phyloP scores from a whole-genome alignment of 2,888 invertebrate genomes.

The Anthophora plumipes region DNA sequence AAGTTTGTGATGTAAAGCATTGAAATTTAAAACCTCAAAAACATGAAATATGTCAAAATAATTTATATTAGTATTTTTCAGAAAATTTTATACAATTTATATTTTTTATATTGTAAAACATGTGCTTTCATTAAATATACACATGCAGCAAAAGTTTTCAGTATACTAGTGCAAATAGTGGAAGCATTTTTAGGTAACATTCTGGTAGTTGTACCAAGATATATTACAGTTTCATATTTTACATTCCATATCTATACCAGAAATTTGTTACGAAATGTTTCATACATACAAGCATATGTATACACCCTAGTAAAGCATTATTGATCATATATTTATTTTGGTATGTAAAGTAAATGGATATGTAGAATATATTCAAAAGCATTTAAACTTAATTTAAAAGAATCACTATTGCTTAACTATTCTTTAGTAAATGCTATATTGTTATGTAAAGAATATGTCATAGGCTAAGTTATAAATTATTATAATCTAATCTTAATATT shows the following conservation, averaged over 20 bases:
- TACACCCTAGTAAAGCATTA: constrained; percentile 12
- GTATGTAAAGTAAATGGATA: constrained; percentile 1
- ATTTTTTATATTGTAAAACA: constrained; percentile 22
- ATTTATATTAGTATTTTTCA: background rate
- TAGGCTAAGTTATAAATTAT: too few species aligned
- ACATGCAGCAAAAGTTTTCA: constrained; percentile 19
- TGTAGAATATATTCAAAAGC: background rate
- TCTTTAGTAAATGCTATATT: too few species aligned
- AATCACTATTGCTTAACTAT: too few species aligned
- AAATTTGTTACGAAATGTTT: constrained; percentile 41
- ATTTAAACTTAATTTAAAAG: background rate
- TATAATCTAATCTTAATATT: too few species aligned
- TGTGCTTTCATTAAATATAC: constrained; percentile 13
- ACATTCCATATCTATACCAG: constrained; percentile 39
- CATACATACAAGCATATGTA: constrained; percentile 35
- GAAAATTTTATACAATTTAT: background rate
- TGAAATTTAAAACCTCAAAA: background rate
- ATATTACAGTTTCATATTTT: constrained; percentile 16
- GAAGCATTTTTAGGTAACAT: constrained; percentile 50
- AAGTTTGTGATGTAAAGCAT: background rate
- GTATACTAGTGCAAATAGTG: constrained; percentile 30
- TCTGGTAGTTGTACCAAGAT: constrained; percentile 37
- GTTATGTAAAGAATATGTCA: too few species aligned
- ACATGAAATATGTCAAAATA: background rate
- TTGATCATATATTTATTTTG: constrained; percentile 3